Base-by-base conservation (phyloP, 2,797 vertebrate species). In the Macrochelys suwanniensis region DNA sequence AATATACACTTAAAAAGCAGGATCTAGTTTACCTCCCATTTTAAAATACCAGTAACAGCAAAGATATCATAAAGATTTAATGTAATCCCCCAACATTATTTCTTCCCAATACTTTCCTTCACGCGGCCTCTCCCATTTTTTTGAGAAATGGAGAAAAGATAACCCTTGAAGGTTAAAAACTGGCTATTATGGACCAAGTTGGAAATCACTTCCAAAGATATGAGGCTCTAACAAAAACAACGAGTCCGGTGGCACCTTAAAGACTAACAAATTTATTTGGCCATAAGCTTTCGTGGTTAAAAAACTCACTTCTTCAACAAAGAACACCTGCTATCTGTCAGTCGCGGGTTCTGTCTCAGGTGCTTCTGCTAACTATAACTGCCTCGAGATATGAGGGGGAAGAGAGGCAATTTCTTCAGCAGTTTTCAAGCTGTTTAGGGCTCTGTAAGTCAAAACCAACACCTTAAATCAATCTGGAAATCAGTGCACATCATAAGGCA, bases 121-220 rank as follows among this genome's bases (percentile, higher is more conserved):
- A 25, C 1, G 5, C 1, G 5, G 3, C 82, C 37, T 95, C 88
- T 95, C 82, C 17, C 84, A 0, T 91, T 56, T 93, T 88, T 90
- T 26, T 89, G 84, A 91, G 86, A 68, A 90, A 16, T 0, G 0
- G 61, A 71, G 19, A 68, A 95, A 59, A 85, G 92, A 15, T 4
- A 78, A 59, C 82, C 28, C 74, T 49, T 90, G 51, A 37, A 47
- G 71, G 74, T 89, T 95, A 92, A 89, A 84, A 89, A 56, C 51
- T 95, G 65, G 87, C 85, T 96, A 82, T 94, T 93, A 51, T 7
- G 74, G 91, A 95, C 87, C 71, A 89, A 88, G 33, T 80, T 84
- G 54, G 33, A 91, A 93, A 65, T 78, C 88, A 90, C 77, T 84
- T 91, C 57, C 87, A 90, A 92, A 96, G 42, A 4, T 68, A 78